phyloP scores from a whole-genome alignment of 1,140 invertebrate species.

The Samia ricini region DNA sequence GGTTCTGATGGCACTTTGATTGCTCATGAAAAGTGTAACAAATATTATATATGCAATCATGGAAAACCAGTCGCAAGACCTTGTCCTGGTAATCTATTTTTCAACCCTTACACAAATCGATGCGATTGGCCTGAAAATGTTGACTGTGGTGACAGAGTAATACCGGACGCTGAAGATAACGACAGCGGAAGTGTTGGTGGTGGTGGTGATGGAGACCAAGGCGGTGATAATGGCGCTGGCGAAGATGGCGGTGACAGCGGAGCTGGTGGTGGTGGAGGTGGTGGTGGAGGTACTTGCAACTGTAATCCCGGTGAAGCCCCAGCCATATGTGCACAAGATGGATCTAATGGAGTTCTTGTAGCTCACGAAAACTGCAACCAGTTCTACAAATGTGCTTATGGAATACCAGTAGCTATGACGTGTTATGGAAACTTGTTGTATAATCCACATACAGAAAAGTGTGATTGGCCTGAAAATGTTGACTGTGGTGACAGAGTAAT shows the following conservation, averaged over 20 bases:
- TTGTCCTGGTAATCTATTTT: slow-evolving; percentile 68
- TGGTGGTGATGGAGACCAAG: neutral
- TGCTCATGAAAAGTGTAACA: slow-evolving; percentile 42
- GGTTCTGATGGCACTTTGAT: slow-evolving; percentile 34
- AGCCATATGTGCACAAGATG: too few relatives aligned
- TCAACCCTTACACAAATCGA: slow-evolving; percentile 76
- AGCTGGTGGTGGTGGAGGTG: neutral
- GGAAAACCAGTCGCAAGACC: slow-evolving; percentile 45
- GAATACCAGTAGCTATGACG: slow-evolving; percentile 42
- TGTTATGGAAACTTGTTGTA: slow-evolving; percentile 72
- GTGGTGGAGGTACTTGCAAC: slow-evolving; percentile 10
- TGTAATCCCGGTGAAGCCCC: too few relatives aligned
- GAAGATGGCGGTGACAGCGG: slow-evolving; percentile 10
- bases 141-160: slow-evolving; percentile 20
- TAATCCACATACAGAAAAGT: slow-evolving; percentile 76
- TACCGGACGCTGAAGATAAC: slow-evolving; percentile 10
- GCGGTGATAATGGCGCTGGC: neutral
- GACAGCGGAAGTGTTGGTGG: slow-evolving; percentile 6
- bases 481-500: slow-evolving; percentile 29
- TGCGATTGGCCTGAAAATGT: slow-evolving; percentile 80
- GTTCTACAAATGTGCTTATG: too few relatives aligned
- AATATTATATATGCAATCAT: slow-evolving; percentile 39
- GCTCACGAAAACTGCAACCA: too few relatives aligned
- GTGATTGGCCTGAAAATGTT: slow-evolving; percentile 80
- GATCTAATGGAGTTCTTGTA: too few relatives aligned